A percentile compares a stretch with the other conserved stretches of the same genome.
Evolutionary conservation across 2,888 invertebrate species (phyloP).

Genomic region (Dusona sp.): DNA sequence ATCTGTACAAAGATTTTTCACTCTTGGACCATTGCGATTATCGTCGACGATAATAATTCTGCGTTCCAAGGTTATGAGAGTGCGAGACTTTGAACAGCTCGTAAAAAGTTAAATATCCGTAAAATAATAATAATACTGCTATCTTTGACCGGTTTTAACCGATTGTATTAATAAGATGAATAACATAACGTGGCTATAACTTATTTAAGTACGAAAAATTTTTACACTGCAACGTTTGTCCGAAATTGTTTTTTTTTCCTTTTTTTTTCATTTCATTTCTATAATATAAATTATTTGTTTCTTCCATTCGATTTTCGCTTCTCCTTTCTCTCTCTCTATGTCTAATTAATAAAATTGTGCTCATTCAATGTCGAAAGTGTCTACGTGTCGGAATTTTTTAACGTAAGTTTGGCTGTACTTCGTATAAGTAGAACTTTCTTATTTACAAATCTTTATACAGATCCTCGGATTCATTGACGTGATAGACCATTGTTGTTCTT

Average conservation of each 20-base stretch:
- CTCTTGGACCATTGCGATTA: constrained; percentile 33
- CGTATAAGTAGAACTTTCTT: constrained; percentile 27
- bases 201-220: constrained; percentile 69
- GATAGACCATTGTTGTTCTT: constrained; percentile 2
- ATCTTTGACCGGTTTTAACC: constrained; percentile 61
- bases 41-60: constrained; percentile 22
- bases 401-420: constrained; percentile 24
- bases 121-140: constrained; percentile 68
- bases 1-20: constrained; percentile 45
- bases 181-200: constrained; percentile 60
- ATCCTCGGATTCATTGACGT: not conserved
- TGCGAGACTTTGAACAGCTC: constrained; percentile 22
- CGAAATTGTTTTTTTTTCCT: constrained; percentile 21
- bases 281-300: not conserved
- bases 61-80: constrained; percentile 18
- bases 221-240: constrained; percentile 56
- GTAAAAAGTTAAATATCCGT: constrained; percentile 58
- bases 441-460: constrained; percentile 29
- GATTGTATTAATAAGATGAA: constrained; percentile 61
- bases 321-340: not conserved
- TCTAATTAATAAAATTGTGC: constrained; percentile 20
- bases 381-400: constrained; percentile 4
- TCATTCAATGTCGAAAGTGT: constrained; percentile 25
- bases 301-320: not conserved
- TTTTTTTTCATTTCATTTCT: not conserved